Conservation (phyloP, 2,888 invertebrate species). For the Cyaniris semiargus region DNA sequence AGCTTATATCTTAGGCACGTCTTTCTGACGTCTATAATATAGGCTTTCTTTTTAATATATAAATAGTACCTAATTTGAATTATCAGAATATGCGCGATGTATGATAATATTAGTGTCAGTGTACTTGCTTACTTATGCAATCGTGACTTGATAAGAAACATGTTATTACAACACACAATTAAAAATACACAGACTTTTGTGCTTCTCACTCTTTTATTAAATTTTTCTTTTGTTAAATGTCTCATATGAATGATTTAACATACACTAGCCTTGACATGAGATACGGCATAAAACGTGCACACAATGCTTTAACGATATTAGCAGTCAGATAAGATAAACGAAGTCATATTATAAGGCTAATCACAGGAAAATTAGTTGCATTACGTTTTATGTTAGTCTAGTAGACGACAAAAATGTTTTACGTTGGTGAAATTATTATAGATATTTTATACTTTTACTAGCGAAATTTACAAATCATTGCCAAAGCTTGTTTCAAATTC, state of each 20-base stretch:
- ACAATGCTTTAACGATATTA: background rate
- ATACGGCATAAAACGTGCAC: conserved; percentile 20
- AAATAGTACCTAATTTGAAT: too few species aligned
- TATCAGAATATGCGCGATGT: too few species aligned
- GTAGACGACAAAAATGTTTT: background rate
- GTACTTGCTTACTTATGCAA: too few species aligned
- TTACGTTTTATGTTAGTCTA: background rate
- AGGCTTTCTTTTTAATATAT: too few species aligned
- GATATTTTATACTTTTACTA: background rate
- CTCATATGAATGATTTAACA: background rate
- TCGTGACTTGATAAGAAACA: too few species aligned
- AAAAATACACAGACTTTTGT: background rate
- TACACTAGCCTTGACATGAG: conserved; percentile 38
- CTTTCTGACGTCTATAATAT: too few species aligned
- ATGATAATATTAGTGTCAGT: background rate
- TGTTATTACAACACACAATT: background rate
- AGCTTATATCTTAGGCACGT: too few species aligned
- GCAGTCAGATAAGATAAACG: conserved; percentile 24
- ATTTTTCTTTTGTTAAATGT: background rate
- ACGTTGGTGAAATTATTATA: background rate
- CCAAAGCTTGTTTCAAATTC: too few species aligned
- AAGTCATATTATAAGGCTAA: conserved; percentile 12
- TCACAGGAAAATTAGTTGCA: conserved; percentile 6
- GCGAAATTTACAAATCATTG: background rate
- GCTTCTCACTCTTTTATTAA: background rate